Evolutionary conservation across 1,140 invertebrate genomes (phyloP), one percentile per base, ranked within the genome.

Genomic region (Pectinophora gossypiella): DNA sequence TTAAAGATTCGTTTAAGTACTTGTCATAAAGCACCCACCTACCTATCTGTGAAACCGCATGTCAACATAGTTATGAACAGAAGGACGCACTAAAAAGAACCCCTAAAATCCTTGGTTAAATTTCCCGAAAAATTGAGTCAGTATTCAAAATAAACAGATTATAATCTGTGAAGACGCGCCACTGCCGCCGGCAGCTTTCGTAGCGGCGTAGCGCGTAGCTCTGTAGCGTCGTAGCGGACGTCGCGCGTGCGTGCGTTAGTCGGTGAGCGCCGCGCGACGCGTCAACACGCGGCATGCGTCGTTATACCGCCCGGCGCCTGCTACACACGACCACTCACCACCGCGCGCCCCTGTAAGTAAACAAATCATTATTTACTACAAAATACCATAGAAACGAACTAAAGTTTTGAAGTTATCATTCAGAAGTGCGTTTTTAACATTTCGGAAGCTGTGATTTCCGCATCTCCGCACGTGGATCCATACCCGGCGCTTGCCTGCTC

Each of bases 281-380:
- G 55, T 64, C 68, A 53, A 21, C 60, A 63, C 70, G 65, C 70
- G 83, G 73, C 62, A 81, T 82, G 78, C 70, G 83, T 72, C 62
- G 78, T 83, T 78, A 44, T 58, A 56, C 51, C 54, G 45, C 43
- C 59, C 48, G 42, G 20, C 56, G 43, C 21, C 40, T 43, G 51
- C 54, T 47, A 43, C 64, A 60, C 46, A 58, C 47, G 63, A 59
- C 59, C 48, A 59, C 38, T 57, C 59, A 51, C 64, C 48, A 81
- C 72, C 79, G 76, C 78, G 78, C 80, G 83, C 80, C 80, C 76
- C 70, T 84, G 83, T 86, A 76, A 86, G 83, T 86, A 73, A 58
- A 55, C 52, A 59, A 19, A 35, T 18, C 27, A 15, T 7, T 7
- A 12, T 18, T 44, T 44, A 44, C 42, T 20, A 2, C 15, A 44